phyloP scores from a whole-genome alignment of 2,113 vertebrate genomes.

The Psettodes erumei region DNA sequence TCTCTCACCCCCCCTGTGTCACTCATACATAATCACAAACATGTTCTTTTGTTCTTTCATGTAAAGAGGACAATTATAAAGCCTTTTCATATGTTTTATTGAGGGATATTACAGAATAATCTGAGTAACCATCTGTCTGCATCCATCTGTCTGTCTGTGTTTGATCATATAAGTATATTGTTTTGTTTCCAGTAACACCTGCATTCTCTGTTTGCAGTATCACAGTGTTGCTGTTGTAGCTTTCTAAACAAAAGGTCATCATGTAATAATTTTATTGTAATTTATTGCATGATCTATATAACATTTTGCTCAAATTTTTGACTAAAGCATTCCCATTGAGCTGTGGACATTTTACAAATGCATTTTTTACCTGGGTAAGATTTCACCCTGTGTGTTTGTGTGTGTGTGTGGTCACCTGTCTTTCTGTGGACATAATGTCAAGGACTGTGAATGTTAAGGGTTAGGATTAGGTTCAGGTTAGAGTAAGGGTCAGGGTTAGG shows the following conservation, averaged over 20 bases:
- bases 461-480: too few relatives aligned
- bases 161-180: neutral
- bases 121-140: neutral
- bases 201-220: neutral
- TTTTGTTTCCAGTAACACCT: neutral
- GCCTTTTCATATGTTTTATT: conserved; percentile 3
- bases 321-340: neutral
- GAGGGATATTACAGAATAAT: neutral
- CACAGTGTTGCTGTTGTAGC: neutral
- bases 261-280: neutral
- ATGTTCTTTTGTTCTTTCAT: conserved; percentile 27
- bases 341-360: neutral
- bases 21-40: conserved; percentile 1
- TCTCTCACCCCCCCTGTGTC: neutral
- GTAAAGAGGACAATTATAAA: conserved; percentile 4
- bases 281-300: neutral
- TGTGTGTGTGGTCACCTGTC: neutral
- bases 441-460: too few relatives aligned
- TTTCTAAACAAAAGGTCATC: neutral
- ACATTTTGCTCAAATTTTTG: neutral
- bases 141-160: conserved; percentile 2
- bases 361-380: neutral
- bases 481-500: too few relatives aligned
- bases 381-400: conserved; percentile 3
- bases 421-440: too few relatives aligned